Evolutionary conservation across 2,797 vertebrate species (phyloP).

Genomic region (Rhodeus uyekii): DNA sequence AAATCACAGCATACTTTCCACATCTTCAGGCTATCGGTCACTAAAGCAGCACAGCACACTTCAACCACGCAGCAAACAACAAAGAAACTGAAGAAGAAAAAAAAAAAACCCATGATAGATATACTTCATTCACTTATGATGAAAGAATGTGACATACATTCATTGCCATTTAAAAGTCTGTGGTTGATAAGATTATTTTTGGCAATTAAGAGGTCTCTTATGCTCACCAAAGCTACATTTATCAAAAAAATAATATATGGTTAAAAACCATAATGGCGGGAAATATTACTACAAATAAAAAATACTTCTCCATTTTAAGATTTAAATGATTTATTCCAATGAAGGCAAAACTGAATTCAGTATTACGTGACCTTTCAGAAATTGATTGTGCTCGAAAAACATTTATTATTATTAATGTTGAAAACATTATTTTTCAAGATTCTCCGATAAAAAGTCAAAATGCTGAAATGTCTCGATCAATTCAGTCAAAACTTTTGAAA

Average conservation of each 20-base stretch:
- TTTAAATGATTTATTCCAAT: background rate
- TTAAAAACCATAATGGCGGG: background rate
- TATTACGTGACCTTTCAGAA: background rate
- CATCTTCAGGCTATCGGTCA: slow-evolving; percentile 45
- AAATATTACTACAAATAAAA: background rate
- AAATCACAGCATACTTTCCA: slow-evolving; percentile 52
- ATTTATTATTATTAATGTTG: background rate
- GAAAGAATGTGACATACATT: background rate
- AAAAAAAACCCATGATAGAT: background rate
- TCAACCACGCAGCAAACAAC: background rate
- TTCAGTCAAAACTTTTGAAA: no score
- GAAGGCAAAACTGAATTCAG: background rate
- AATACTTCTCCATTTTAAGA: background rate
- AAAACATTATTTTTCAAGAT: background rate
- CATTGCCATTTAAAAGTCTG: background rate
- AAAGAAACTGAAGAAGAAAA: background rate
- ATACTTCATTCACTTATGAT: background rate
- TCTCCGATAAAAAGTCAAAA: background rate
- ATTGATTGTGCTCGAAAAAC: background rate
- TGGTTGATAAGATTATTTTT: background rate
- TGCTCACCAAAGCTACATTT: background rate
- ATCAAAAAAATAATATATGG: background rate
- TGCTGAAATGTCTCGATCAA: no score
- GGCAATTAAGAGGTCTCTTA: background rate
- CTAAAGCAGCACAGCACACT: background rate